These are phyloP conservation scores for Acanthurus lineatus DNA, from an alignment of 2,797 vertebrate genomes.

Conservation along the genomic window DNA sequence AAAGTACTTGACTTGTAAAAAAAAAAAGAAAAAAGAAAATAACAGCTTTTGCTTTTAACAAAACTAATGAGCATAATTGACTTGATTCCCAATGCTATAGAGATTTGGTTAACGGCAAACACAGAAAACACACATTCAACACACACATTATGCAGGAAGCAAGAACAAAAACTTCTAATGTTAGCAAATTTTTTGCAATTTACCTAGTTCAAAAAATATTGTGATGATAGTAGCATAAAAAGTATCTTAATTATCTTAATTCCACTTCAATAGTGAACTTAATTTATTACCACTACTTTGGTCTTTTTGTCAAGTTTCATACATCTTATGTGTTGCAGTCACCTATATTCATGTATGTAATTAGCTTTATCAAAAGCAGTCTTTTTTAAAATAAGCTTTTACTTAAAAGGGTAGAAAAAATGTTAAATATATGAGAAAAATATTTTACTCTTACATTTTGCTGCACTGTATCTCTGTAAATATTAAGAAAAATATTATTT, in stretches of 20 bases:
- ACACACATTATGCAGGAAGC: constrained; percentile 19
- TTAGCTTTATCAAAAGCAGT: neutral
- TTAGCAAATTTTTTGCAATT: neutral
- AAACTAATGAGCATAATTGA: constrained; percentile 79
- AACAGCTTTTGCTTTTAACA: constrained; percentile 69
- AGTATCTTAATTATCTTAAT: neutral
- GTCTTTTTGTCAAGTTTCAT: neutral
- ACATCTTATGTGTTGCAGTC: neutral
- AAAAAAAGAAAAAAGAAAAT: constrained; percentile 27
- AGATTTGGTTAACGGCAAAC: constrained; percentile 64
- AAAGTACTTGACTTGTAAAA: constrained; percentile 64
- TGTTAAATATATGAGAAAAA: neutral
- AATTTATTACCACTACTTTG: neutral
- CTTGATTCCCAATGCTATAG: constrained; percentile 59
- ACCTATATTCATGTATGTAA: neutral
- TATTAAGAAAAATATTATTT: constrained; percentile 30
- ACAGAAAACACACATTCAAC: constrained; percentile 27
- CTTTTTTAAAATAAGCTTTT: neutral
- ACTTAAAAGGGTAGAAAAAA: neutral
- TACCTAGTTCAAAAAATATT: neutral
- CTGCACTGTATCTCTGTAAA: neutral
- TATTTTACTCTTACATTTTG: neutral
- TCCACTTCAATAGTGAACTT: neutral
- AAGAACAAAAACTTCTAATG: neutral
- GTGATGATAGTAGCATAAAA: neutral